Conservation (phyloP, 2,113 vertebrate species). For the Trogon melanurus region DNA sequence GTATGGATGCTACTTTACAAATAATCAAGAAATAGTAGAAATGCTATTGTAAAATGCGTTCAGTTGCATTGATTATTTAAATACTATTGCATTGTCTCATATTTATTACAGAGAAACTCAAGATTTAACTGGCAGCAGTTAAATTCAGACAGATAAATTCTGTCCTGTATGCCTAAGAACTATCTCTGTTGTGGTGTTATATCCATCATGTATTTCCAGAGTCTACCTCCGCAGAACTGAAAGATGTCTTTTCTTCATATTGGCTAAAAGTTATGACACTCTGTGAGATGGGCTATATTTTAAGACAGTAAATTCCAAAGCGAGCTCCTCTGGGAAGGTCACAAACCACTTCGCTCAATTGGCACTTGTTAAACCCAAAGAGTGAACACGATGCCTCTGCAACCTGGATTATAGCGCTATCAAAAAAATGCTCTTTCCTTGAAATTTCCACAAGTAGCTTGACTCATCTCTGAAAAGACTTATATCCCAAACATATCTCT, state of each 20-base stretch:
- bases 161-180: background rate
- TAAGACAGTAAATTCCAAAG: background rate
- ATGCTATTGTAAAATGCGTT: background rate
- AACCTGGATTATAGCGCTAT: background rate
- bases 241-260: background rate
- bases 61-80: background rate
- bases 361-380: background rate
- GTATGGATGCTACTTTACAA: background rate
- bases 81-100: background rate
- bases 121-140: background rate
- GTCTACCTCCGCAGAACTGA: background rate
- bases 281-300: background rate
- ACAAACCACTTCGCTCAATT: background rate
- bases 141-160: too few species aligned
- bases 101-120: background rate
- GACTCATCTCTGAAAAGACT: background rate
- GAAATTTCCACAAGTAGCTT: background rate
- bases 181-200: background rate
- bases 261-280: background rate
- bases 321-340: background rate
- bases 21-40: background rate
- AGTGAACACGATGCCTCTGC: background rate
- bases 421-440: background rate
- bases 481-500: background rate
- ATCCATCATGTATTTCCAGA: background rate